phyloP scores from a whole-genome alignment of 2,797 vertebrate genomes.

The Picus viridis region DNA sequence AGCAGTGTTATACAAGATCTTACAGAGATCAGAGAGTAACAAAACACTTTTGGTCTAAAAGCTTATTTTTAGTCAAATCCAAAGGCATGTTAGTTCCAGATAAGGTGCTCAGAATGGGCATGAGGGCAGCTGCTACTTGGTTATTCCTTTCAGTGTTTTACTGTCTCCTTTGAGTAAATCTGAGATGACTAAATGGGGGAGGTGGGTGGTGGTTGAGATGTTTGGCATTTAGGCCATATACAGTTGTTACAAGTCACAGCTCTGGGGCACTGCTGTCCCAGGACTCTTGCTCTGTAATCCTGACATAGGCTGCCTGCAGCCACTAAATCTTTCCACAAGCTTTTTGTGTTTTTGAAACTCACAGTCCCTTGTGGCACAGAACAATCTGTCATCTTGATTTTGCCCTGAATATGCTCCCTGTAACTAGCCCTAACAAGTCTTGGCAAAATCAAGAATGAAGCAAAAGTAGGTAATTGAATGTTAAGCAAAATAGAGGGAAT shows the following conservation, averaged over 20 bases:
- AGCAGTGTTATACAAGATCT: neutral
- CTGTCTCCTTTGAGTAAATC: constrained; percentile 29
- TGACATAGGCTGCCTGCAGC: constrained; percentile 57
- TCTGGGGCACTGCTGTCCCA: constrained; percentile 60
- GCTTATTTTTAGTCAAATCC: neutral
- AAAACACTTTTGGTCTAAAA: neutral
- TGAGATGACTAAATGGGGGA: constrained; percentile 5
- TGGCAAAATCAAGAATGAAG: constrained; percentile 38
- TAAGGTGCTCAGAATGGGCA: neutral
- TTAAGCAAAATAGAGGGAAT: neutral
- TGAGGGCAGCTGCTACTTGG: neutral
- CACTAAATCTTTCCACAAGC: constrained; percentile 29
- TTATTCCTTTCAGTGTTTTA: constrained; percentile 5
- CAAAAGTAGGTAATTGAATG: neutral
- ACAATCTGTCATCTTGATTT: constrained; percentile 67
- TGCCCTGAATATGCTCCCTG: constrained; percentile 35
- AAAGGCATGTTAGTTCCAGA: neutral
- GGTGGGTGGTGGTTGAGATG: no score
- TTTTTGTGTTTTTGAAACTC: constrained; percentile 1
- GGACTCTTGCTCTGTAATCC: constrained; percentile 33
- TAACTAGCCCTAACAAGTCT: neutral
- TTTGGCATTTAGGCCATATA: constrained; percentile 46
- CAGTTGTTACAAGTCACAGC: constrained; percentile 69
- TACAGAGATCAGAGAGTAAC: neutral
- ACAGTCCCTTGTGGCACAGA: constrained; percentile 5